These are phyloP conservation scores for Naja naja DNA, from an alignment of 2,113 vertebrate genomes.

Conservation along the genomic window DNA sequence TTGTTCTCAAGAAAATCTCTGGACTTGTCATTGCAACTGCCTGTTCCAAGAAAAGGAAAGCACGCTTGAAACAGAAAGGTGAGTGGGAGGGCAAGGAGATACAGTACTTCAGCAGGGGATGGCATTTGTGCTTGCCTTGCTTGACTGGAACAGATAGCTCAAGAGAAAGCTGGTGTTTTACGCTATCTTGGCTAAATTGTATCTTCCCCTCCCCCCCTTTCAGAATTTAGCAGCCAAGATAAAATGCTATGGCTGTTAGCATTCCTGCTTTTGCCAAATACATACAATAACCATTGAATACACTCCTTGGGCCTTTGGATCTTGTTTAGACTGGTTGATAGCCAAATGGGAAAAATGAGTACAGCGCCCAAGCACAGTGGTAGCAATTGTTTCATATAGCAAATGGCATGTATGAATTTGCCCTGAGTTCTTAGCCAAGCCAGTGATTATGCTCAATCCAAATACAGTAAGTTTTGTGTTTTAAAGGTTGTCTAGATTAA, in stretches of 20 bases:
- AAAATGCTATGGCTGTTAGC: not conserved
- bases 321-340: not conserved
- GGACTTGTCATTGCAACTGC: conserved; percentile 21
- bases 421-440: not conserved
- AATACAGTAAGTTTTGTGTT: not conserved
- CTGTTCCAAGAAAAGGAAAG: conserved; percentile 32
- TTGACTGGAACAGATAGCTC: not conserved
- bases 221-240: not conserved
- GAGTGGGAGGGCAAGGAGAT: not conserved
- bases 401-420: not conserved
- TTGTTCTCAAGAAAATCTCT: conserved; percentile 36
- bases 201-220: not conserved
- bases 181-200: not conserved
- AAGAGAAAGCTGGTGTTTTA: not conserved
- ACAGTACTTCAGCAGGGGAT: not conserved
- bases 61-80: not conserved
- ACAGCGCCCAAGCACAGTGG: not conserved
- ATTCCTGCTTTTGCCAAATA: not conserved
- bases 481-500: not conserved
- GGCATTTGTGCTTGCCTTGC: not conserved
- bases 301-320: not conserved
- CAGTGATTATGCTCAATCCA: not conserved
- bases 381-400: not conserved
- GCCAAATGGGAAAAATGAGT: not conserved
- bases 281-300: not conserved